Evolutionary conservation across 1,140 invertebrate genomes (phyloP), one percentile per base, ranked within the genome.

Genomic region (Eulimnadia texana): DNA sequence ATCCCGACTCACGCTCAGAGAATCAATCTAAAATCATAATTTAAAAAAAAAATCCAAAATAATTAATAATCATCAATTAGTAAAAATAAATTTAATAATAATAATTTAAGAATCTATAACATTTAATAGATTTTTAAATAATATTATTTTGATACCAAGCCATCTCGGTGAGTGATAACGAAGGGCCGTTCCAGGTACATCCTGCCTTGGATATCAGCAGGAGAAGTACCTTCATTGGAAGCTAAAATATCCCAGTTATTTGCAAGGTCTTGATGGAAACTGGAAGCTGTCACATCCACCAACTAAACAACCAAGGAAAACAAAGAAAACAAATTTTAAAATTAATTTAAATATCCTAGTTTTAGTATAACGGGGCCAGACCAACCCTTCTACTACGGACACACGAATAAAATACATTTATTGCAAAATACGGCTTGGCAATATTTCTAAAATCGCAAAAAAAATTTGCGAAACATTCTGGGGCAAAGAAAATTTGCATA

Each of bases 181-280:
- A 61, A 61, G 2, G 60, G 60, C 27, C 50, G n/a, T 28, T 61
- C 60, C 6, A 61, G 25, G 16, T 28, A 61, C 23, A 52, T 16
- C 11, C 29, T 54, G 6, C 50, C 53, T 19, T 54, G 24, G 50
- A 54, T 51, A 28, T 27, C 42, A 27, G 28, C 60, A 33, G 20
- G 58, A 16, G n/a, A 51, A 11, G 27, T 27, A 16, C 13, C 22
- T n/a, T 16, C 50, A 29, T 29, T 54, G 16, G 27, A 54, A 20
- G 19, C 50, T 24, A 29, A 51, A 53, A 27, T 51, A 29, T 19
- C 22, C 60, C 50, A 57, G 28, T 33, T 57, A 13, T 57, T 33
- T 10, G 20, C 28, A 20, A 57, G 27, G 28, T 57, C 28, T n/a
- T 23, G 25, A n/a, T 57, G 55, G 28, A 42, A 54, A 61, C 50